A percentile compares a stretch with the other conserved stretches of the same genome.
These are phyloP conservation scores for Procavia capensis DNA, from an alignment of 2,113 vertebrate species.

Conservation along the genomic window DNA sequence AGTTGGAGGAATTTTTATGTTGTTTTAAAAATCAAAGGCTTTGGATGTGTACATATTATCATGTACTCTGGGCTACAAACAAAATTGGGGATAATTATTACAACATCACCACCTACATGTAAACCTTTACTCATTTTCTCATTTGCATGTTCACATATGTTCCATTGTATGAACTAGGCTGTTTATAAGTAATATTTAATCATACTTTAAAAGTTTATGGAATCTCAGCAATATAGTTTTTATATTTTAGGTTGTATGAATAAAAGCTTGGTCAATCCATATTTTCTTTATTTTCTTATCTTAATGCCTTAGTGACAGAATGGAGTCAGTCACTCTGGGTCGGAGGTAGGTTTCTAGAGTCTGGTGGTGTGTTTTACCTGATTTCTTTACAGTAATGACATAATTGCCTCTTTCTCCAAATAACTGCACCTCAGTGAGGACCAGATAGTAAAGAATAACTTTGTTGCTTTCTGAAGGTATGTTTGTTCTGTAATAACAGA, in stretches of 20 bases:
- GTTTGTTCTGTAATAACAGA: neutral
- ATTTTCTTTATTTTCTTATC: neutral
- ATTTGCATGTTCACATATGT: neutral
- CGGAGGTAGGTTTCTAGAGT: neutral
- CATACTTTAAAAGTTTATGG: neutral
- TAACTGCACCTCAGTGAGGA: neutral
- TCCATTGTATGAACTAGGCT: neutral
- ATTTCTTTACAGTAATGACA: neutral
- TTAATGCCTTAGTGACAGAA: neutral
- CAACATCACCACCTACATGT: neutral
- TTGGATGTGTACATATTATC: neutral
- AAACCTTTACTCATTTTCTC: neutral
- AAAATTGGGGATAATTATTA: neutral
- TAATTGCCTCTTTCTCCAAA: neutral
- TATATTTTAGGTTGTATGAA: neutral
- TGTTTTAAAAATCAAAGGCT: conserved; percentile 16
- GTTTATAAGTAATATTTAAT: neutral
- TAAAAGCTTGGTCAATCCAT: neutral
- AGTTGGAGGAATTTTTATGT: conserved; percentile 51
- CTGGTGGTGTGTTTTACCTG: neutral
- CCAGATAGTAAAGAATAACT: neutral
- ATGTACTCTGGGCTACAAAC: neutral
- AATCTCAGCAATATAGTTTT: neutral
- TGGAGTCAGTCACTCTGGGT: neutral
- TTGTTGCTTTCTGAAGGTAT: neutral